Base-by-base conservation (phyloP, 1,140 invertebrate genomes). In the Lasaia peninsularis region DNA sequence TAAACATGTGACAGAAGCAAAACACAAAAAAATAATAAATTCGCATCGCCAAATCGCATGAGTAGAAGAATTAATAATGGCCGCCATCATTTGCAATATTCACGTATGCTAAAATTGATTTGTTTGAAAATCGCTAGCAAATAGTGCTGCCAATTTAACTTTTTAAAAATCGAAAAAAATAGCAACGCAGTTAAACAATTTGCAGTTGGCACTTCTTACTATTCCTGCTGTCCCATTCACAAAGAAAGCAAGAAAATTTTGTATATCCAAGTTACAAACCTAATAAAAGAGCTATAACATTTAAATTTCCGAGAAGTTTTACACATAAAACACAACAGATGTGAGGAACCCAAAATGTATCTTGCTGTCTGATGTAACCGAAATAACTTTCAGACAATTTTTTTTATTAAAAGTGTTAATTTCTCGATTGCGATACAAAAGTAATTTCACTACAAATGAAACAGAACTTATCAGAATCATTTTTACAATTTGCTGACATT, bases 331-430 rank as follows among this genome's bases (percentile, higher is more conserved):
- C 56, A 56, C 63, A 60, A 66, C 58, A 69, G 58, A 63, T 52
- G 60, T 66, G 55, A 57, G 60, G 65, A 55, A 56, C 63, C 65
- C 58, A 70, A 37, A 18, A 55, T 61, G 59, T 66, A 53, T 66
- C 63, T 59, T 62, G 59, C 49, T 66, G 56, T 49, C 52, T 35
- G 37, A 66, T 52, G 21, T 59, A 66, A 62, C 56, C 35, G 57
- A 62, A 62, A 65, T 28, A 60, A 1, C 10, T 34, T 24, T 52
- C 32, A 34, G 20, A 52, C 11, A 52, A 16, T 16, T 34, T 52
- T n/a, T 14, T n/a, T 52, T 52, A 34, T 2, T 35, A 35, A 52
- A 16, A 14, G 32, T 52, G 51, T 52, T 4, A 20, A 52, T 52
- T 35, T 18, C 32, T 53, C 14, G 34, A 18, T 11, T 54, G 20